phyloP scores from a whole-genome alignment of 1,140 invertebrate species.

The Oscheius sp. region DNA sequence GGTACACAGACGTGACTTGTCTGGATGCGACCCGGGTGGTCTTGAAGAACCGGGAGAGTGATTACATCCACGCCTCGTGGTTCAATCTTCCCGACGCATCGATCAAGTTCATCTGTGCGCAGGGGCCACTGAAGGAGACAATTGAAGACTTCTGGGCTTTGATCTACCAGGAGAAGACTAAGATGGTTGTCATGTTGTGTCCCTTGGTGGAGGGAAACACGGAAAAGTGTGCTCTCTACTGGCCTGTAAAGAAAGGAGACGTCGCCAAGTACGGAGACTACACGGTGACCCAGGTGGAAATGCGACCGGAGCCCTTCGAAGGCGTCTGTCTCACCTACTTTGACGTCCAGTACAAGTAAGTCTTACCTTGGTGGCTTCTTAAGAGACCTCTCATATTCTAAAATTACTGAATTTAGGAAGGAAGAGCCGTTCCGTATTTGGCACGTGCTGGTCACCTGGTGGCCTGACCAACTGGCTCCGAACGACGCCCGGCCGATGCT shows the following conservation, averaged over 20 bases:
- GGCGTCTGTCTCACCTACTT: neutral
- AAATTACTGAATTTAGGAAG: neutral
- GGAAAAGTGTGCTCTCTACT: slow-evolving; percentile 27
- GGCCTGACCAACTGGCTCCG: slow-evolving; percentile 4
- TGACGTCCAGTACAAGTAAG: neutral
- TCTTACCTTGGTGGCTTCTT: too few relatives aligned
- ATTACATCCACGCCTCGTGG: slow-evolving; percentile 27
- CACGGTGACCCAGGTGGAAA: neutral
- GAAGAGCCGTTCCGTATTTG: neutral
- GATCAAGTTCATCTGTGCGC: slow-evolving; percentile 18
- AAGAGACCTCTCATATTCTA: neutral
- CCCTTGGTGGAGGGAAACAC: slow-evolving; percentile 15
- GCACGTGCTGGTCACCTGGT: slow-evolving; percentile 1
- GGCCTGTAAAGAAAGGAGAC: neutral
- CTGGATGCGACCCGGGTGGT: neutral
- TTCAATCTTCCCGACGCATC: slow-evolving; percentile 4
- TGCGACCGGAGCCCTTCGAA: neutral
- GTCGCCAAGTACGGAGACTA: neutral
- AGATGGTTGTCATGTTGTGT: slow-evolving; percentile 29
- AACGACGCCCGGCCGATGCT: neutral
- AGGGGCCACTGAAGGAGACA: slow-evolving; percentile 15
- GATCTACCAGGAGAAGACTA: slow-evolving; percentile 30
- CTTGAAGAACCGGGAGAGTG: neutral
- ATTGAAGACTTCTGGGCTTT: slow-evolving; percentile 31
- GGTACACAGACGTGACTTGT: slow-evolving; percentile 6